phyloP scores from a whole-genome alignment of 2,797 vertebrate species.

The Amazona finschi region DNA sequence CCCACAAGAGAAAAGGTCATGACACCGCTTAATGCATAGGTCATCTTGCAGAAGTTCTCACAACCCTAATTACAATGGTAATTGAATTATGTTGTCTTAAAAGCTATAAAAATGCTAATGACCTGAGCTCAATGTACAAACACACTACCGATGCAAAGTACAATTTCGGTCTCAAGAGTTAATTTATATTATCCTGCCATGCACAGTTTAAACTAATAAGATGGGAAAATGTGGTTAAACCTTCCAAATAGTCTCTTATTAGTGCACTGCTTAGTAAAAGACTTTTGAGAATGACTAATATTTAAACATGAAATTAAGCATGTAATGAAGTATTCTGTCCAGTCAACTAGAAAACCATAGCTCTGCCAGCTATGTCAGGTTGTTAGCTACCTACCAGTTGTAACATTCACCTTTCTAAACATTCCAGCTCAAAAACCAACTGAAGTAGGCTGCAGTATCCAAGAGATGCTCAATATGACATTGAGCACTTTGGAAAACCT shows the following conservation, averaged over 20 bases:
- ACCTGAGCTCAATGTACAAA: slow-evolving; percentile 17
- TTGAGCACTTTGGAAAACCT: not conserved
- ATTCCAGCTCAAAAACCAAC: not conserved
- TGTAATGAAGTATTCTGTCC: slow-evolving; percentile 34
- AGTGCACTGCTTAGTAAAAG: not conserved
- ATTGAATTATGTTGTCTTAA: slow-evolving; percentile 61
- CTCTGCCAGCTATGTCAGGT: not conserved
- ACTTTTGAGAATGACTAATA: slow-evolving; percentile 46
- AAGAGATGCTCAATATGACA: not conserved
- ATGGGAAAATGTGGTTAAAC: slow-evolving; percentile 40
- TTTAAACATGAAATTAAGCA: slow-evolving; percentile 44
- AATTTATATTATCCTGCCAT: not conserved
- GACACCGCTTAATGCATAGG: slow-evolving; percentile 65
- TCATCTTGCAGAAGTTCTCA: slow-evolving; percentile 73
- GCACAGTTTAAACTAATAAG: slow-evolving; percentile 19
- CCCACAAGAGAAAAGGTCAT: slow-evolving; percentile 68
- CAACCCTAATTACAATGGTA: slow-evolving; percentile 73
- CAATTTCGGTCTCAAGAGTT: slow-evolving; percentile 37
- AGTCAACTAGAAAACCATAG: slow-evolving; percentile 7
- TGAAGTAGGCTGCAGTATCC: not conserved
- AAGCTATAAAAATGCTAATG: slow-evolving; percentile 65
- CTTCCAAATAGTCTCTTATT: slow-evolving; percentile 26
- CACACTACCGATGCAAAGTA: not conserved
- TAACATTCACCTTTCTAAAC: not conserved
- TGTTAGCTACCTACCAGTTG: not conserved